Evolutionary conservation across 2,888 invertebrate genomes (phyloP), one percentile per base, ranked within the genome.

Genomic region (Rhimphoctona megacephalus): DNA sequence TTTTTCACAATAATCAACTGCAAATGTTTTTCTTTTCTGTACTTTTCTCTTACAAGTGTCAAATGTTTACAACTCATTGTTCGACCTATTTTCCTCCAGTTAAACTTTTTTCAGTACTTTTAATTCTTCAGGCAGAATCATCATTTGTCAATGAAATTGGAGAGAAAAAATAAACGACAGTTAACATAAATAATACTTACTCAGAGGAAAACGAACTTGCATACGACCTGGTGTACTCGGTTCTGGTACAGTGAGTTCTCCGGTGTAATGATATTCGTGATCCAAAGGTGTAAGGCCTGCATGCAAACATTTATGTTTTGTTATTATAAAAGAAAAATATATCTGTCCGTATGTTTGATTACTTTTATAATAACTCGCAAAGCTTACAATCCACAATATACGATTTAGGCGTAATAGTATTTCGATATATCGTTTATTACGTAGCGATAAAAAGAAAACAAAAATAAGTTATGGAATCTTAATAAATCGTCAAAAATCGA

Each of bases 241-340:
- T 88, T 97, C 96, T 7, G 96, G 96, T 0, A 96, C 96, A 30
- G 95, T 96, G 76, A 98, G 94, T 70, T 95, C 94, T 6, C 98
- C 98, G 14, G 96, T 97, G 93, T 97, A 97, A 94, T 96, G 97
- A 94, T 98, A 98, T 87, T 97, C 96, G 92, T 98, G 97, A 91
- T 97, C 96, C 43, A 97, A 95, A 30, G 97, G 97, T 25, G 97
- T 97, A 14, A 97, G 95, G 46, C 97, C 95, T 94, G 91, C 77
- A 88, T 90, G 69, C 52, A 85, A 30, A 43, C 14, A 3, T 14
- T 7, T 43, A 4, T 17, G 9, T 61, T 1, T 17, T 1, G 22
- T 14, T 57, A 22, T 25, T 7, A 25, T 14, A 5, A 3, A 6
- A 57, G 9, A 25, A 0, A 1, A 57, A 25, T 57, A 25, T n/a